Conservation (phyloP, 2,113 vertebrate genomes). For the Phyllopteryx taeniolatus region DNA sequence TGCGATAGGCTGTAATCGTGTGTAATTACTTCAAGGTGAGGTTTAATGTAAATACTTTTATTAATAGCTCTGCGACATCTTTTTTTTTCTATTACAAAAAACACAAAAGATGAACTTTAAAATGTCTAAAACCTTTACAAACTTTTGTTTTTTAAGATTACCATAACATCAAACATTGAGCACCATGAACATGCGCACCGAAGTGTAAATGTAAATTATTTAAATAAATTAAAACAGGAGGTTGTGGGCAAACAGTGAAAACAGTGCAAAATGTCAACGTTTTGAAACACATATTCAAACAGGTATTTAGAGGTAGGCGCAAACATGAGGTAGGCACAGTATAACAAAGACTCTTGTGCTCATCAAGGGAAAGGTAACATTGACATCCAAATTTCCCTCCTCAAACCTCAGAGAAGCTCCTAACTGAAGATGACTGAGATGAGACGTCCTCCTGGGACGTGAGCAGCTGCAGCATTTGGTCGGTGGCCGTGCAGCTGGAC, state of each 20-base stretch:
- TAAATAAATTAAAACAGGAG: neutral
- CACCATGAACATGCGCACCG: neutral
- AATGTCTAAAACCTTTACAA: neutral
- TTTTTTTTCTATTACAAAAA: neutral
- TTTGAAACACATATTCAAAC: neutral
- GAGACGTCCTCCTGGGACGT: neutral
- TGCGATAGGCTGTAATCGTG: no score
- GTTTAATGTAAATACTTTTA: neutral
- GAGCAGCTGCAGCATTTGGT: slow-evolving; percentile 75
- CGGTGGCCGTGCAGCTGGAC: slow-evolving; percentile 71
- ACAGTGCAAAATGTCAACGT: neutral
- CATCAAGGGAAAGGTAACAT: neutral
- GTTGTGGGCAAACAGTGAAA: neutral
- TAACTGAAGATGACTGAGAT: neutral
- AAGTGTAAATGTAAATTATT: neutral
- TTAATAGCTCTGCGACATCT: neutral
- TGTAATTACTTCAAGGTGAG: neutral
- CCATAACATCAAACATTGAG: neutral
- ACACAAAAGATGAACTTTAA: neutral
- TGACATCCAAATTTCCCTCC: neutral
- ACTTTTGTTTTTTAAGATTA: neutral
- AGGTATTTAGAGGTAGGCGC: neutral
- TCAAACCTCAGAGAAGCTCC: neutral
- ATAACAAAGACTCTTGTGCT: neutral
- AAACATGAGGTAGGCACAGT: neutral